phyloP scores from a whole-genome alignment of 92 coral and sea anemone genomes.

The Chrysogorgia sp. region DNA sequence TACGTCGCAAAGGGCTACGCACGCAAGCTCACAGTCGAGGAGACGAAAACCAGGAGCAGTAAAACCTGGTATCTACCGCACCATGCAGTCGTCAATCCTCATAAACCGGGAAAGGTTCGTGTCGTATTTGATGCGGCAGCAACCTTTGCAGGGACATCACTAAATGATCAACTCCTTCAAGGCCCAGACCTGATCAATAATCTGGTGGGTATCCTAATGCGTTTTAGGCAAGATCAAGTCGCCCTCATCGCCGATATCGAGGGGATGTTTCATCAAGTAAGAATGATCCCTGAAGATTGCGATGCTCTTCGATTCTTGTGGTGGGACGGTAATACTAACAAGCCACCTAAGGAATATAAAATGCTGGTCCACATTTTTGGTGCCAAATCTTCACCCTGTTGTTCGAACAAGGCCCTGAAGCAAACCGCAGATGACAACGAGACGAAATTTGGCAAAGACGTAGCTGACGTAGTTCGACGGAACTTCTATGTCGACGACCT shows the following conservation, averaged over 20 bases:
- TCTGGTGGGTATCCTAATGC: slow-evolving; percentile 47
- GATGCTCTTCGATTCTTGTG: slow-evolving; percentile 61
- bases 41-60: too few species aligned
- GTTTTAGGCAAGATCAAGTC: slow-evolving; percentile 49
- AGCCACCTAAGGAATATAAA: slow-evolving; percentile 52
- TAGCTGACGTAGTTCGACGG: slow-evolving; percentile 53
- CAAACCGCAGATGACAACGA: slow-evolving; percentile 64
- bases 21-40: slow-evolving; percentile 14
- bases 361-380: slow-evolving; percentile 62
- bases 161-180: slow-evolving; percentile 51
- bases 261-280: slow-evolving; percentile 57
- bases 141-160: slow-evolving; percentile 25
- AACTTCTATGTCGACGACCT: slow-evolving; percentile 61
- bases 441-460: slow-evolving; percentile 46
- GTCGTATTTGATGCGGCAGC: slow-evolving; percentile 51
- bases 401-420: slow-evolving; percentile 58
- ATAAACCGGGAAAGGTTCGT: slow-evolving; percentile 51
- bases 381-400: slow-evolving; percentile 61
- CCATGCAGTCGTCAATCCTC: slow-evolving; percentile 44
- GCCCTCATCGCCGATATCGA: slow-evolving; percentile 56
- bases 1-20: too few species aligned
- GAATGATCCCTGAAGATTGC: slow-evolving; percentile 33
- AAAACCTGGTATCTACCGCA: slow-evolving; percentile 60
- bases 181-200: slow-evolving; percentile 56
- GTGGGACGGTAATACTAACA: slow-evolving; percentile 42